Percentiles rank a stretch among this genome's conserved stretches.
Conservation (phyloP, 2,113 vertebrate species). For the human (Homo sapiens) region DNA sequence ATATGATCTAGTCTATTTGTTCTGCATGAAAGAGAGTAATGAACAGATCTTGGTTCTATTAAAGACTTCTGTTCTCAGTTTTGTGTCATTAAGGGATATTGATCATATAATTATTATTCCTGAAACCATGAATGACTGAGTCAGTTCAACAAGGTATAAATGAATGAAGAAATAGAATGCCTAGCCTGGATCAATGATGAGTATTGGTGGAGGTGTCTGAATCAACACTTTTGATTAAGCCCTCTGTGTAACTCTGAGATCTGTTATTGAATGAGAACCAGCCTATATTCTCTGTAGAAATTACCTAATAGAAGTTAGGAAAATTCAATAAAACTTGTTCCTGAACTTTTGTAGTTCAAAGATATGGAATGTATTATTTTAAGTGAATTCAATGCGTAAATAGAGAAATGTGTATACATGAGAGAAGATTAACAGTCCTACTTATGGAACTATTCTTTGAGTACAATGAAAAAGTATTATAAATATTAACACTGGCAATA, state of each 20-base stretch:
- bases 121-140: background rate
- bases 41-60: too few relatives aligned
- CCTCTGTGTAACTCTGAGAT: background rate
- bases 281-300: background rate
- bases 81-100: background rate
- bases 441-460: background rate
- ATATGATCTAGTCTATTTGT: accelerated
- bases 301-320: background rate
- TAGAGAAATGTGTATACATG: background rate
- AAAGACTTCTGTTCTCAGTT: background rate
- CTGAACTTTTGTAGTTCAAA: background rate
- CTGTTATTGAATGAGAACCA: accelerated
- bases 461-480: background rate
- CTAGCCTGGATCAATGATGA: background rate
- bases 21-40: accelerated
- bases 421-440: background rate
- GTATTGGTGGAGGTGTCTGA: background rate
- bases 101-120: background rate
- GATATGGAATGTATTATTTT: background rate
- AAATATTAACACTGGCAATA: background rate
- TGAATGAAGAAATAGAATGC: background rate
- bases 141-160: background rate
- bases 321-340: background rate
- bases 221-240: background rate
- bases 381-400: background rate